Evolutionary conservation across 2,888 invertebrate genomes (phyloP).

Genomic region (Merodon equestris): DNA sequence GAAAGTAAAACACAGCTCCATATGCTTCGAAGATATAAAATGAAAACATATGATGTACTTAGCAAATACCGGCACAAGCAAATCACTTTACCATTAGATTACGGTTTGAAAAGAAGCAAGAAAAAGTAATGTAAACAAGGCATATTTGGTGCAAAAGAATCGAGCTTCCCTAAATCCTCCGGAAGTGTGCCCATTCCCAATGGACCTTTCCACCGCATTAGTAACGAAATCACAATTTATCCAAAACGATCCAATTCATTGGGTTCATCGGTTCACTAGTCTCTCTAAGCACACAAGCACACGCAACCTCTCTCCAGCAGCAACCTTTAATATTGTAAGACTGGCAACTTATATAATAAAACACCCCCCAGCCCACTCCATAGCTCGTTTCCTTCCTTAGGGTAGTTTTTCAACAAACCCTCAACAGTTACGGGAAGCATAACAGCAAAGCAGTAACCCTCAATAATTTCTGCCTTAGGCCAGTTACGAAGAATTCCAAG

Average conservation of each 20-base stretch:
- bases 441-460: slow-evolving; percentile 22
- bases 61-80: too few relatives aligned
- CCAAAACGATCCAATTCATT: slow-evolving; percentile 35
- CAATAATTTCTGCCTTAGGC: slow-evolving; percentile 38
- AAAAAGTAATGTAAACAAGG: too few relatives aligned
- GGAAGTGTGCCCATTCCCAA: too few relatives aligned
- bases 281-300: neutral
- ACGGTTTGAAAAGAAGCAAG: too few relatives aligned
- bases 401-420: slow-evolving; percentile 14
- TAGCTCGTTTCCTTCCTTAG: neutral
- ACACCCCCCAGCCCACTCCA: slow-evolving; percentile 7
- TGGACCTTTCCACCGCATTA: too few relatives aligned
- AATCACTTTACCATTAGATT: too few relatives aligned
- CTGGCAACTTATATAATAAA: slow-evolving; percentile 42
- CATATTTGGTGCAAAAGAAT: too few relatives aligned
- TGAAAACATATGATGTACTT: too few relatives aligned
- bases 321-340: slow-evolving; percentile 37
- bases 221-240: slow-evolving; percentile 31
- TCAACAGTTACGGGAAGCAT: neutral
- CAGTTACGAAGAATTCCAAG: slow-evolving; percentile 13
- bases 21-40: too few relatives aligned
- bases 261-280: slow-evolving; percentile 14
- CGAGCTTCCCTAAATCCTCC: too few relatives aligned
- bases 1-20: too few relatives aligned
- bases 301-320: slow-evolving; percentile 34